Base-by-base conservation (phyloP, 2,888 invertebrate species). In the Chrysotoxum bicinctum region DNA sequence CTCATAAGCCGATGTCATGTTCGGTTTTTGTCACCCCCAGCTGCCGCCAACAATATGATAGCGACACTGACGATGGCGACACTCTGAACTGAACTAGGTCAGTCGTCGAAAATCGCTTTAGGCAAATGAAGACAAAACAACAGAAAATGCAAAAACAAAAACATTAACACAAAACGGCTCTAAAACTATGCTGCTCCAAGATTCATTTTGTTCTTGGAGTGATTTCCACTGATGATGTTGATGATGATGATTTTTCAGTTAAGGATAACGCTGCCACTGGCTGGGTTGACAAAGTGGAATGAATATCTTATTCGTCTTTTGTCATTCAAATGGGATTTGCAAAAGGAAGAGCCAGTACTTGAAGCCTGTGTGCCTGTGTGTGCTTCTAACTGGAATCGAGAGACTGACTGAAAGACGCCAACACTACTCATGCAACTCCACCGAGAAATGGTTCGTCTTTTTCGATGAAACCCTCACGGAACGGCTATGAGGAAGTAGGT, bases 1-100 rank as follows among this genome's bases (percentile, higher is more conserved):
- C 84, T 75, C 70, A 75, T 84, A 84, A 84, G 80, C 66, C 75
- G 70, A 80, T 80, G 80, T 80, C 80, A 84, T 80, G 84, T 76
- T 76, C 60, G 66, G 64, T 69, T 75, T 45, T 62, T 60, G 70
- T 48, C 70, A 32, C 66, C 84, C 45, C 21, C n/a, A 19, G 23
- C 23, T n/a, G 23, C 37, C 45, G 56, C 21, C 60, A 37, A 3
- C 32, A 43, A 40, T 16, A 43, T 14, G 19, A 35, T 56, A 48
- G 14, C 16, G 7, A 9, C 50, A 14, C 48, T 19, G 43, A 14
- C 32, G 2, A 16, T 21, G 48, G 35, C 10, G 23, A 50, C 50
- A 37, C 50, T 66, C 26, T 40, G 26, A 62, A 43, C 50, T 19
- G 72, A 84, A 84, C 84, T 84, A 84, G 84, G 84, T 80, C 84